Percentiles rank a stretch among this genome's conserved stretches.
These are phyloP conservation scores for Corvus cornix DNA, from an alignment of 2,113 vertebrate species.

Conservation along the genomic window DNA sequence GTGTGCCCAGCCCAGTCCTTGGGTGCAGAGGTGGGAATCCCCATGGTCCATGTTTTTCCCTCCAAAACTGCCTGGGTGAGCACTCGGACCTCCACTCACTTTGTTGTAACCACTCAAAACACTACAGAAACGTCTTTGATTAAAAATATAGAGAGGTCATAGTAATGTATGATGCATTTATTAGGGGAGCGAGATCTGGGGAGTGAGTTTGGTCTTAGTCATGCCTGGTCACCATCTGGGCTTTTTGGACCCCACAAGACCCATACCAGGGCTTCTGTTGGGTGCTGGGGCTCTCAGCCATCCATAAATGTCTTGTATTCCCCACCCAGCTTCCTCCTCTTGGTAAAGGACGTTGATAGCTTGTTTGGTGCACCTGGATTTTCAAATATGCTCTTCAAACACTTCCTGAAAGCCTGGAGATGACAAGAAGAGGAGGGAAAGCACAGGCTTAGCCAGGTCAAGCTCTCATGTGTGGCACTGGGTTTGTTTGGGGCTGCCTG, in stretches of 20 bases:
- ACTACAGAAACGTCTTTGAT: not conserved
- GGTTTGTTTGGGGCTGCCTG: not conserved
- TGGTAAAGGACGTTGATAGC: not conserved
- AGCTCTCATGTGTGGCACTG: rapidly evolving
- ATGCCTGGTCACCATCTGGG: not conserved
- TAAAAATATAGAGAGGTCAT: not conserved
- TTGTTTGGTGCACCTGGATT: not conserved
- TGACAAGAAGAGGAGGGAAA: not conserved
- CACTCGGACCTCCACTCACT: rapidly evolving
- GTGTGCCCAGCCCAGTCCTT: not conserved
- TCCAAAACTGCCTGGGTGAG: not conserved
- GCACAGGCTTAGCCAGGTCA: not conserved
- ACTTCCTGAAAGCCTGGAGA: not conserved
- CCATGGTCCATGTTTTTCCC: rapidly evolving
- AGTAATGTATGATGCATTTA: not conserved
- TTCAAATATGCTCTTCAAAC: not conserved
- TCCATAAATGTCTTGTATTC: not conserved
- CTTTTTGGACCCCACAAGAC: not conserved
- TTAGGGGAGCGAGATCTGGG: not conserved
- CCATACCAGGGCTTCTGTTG: not conserved
- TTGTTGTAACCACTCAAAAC: not conserved
- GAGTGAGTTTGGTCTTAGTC: not conserved
- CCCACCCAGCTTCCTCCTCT: not conserved
- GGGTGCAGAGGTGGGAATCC: not conserved
- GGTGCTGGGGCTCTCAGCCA: not conserved